Evolutionary conservation across 2,888 invertebrate genomes (phyloP).

Genomic region (Drosophila tanythrix): DNA sequence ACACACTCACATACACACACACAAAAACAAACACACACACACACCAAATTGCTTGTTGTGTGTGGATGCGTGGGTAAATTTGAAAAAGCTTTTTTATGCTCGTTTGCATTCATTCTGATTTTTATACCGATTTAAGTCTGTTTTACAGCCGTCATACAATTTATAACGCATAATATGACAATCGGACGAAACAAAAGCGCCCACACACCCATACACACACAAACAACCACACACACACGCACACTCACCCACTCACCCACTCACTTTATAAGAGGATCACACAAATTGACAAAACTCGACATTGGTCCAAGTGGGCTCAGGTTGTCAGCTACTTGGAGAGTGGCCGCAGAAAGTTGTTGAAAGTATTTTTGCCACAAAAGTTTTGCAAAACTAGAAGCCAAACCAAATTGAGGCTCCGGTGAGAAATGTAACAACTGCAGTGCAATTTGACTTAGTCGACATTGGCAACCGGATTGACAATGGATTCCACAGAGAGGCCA

Average conservation of each 20-base stretch:
- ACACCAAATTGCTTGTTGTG: conserved; percentile 17
- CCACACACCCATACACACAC: conserved; percentile 8
- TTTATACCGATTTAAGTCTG: conserved; percentile 72
- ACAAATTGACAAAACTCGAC: conserved; percentile 65
- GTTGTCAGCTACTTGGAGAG: conserved; percentile 52
- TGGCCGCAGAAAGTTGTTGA: conserved; percentile 45
- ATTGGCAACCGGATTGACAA: conserved; percentile 18
- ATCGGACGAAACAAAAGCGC: conserved; percentile 41
- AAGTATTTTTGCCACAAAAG: conserved; percentile 74
- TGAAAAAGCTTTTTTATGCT: conserved; percentile 74
- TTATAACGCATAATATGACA: conserved; percentile 69
- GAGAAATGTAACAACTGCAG: conserved; percentile 67
- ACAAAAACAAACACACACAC: conserved; percentile 16
- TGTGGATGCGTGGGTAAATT: conserved; percentile 50
- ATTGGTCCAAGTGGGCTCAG: conserved; percentile 33
- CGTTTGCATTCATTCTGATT: conserved; percentile 72
- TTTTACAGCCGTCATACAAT: conserved; percentile 69
- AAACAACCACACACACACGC: background rate
- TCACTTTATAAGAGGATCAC: conserved; percentile 51
- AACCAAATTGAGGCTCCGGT: conserved; percentile 30
- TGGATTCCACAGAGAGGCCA: conserved; percentile 11
- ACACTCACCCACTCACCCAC: conserved; percentile 7
- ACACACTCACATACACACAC: conserved; percentile 12
- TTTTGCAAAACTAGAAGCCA: conserved; percentile 69
- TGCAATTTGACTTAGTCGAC: conserved; percentile 53